Conservation (phyloP, 2,888 invertebrate species). For the Drosophila diplacantha region DNA sequence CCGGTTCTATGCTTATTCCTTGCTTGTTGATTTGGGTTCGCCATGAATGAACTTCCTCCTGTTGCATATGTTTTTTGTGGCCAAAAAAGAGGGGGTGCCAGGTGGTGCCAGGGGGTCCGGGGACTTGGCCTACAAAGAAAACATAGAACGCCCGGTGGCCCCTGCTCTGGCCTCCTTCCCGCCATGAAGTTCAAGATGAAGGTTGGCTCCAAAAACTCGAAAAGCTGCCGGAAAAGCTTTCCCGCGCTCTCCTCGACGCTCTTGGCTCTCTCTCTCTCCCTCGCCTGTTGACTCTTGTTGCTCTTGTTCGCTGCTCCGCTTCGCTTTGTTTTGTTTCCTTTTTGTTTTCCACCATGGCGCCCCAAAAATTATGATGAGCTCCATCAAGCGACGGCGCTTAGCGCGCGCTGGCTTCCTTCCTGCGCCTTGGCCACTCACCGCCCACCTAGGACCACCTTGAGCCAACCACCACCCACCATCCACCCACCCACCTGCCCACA, state of each 20-base stretch:
- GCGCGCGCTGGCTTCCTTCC: conserved; percentile 38
- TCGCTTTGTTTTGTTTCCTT: conserved; percentile 57
- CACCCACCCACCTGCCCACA: conserved; percentile 16
- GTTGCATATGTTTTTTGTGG: conserved; percentile 70
- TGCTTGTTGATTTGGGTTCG: conserved; percentile 44
- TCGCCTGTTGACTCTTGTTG: conserved; percentile 23
- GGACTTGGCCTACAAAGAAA: conserved; percentile 37
- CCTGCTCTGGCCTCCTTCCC: conserved; percentile 28
- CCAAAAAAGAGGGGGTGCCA: conserved; percentile 30
- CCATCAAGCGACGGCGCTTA: conserved; percentile 46
- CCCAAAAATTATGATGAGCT: conserved; percentile 51
- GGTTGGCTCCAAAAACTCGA: conserved; percentile 54
- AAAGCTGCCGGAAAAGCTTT: conserved; percentile 45
- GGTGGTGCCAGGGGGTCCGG: conserved; percentile 24
- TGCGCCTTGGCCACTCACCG: conserved; percentile 24
- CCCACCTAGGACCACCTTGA: conserved; percentile 10
- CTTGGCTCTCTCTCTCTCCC: neutral
- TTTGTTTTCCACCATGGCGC: conserved; percentile 45
- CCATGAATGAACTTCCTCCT: conserved; percentile 71
- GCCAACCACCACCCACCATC: neutral
- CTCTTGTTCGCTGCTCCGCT: conserved; percentile 41
- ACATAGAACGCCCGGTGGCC: conserved; percentile 32
- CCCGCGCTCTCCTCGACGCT: conserved; percentile 18
- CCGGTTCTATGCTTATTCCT: neutral
- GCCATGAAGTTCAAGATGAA: conserved; percentile 70